A percentile compares a stretch with the other conserved stretches of the same genome.
Conservation (phyloP, 2,797 vertebrate genomes). For the Prunella strophiata region DNA sequence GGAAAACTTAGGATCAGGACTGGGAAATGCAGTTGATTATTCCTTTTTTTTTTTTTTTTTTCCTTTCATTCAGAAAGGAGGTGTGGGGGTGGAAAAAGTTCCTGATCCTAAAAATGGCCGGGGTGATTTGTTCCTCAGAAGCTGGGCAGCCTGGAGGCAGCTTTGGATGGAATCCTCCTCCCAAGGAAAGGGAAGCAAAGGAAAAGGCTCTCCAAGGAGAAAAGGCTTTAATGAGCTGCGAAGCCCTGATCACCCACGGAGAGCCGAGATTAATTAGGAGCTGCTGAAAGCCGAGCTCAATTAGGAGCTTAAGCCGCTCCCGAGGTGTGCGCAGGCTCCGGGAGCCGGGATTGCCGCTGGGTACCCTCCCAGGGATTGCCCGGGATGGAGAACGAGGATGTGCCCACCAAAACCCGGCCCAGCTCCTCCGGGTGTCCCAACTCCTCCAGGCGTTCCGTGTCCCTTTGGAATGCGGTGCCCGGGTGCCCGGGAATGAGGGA, state of each 20-base stretch:
- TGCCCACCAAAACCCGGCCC: fast-evolving
- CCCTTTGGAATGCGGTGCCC: not conserved
- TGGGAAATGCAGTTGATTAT: not conserved
- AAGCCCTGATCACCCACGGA: slow-evolving; percentile 7
- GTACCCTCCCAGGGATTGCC: not conserved
- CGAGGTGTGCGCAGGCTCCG: not conserved
- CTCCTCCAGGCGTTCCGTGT: not conserved
- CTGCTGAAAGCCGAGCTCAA: slow-evolving; percentile 6
- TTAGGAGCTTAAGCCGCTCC: not conserved
- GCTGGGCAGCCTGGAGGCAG: not conserved
- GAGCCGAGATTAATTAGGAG: slow-evolving; percentile 48
- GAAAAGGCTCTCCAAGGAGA: slow-evolving; percentile 12
- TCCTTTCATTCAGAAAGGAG: not conserved
- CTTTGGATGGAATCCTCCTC: not conserved
- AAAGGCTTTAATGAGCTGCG: slow-evolving; percentile 33
- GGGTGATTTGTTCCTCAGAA: not conserved
- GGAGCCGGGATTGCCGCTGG: not conserved
- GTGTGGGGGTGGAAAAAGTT: not conserved
- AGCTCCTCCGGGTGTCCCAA: not conserved
- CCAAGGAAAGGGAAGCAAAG: not conserved
- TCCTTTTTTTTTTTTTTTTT: no score
- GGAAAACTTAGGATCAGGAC: not conserved
- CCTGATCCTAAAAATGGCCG: not conserved
- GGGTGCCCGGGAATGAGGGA: fast-evolving
- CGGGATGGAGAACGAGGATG: fast-evolving